Percentiles rank a stretch among this genome's conserved stretches.
Evolutionary conservation across 1,140 invertebrate genomes (phyloP).

Genomic region (Drosophila obscura): DNA sequence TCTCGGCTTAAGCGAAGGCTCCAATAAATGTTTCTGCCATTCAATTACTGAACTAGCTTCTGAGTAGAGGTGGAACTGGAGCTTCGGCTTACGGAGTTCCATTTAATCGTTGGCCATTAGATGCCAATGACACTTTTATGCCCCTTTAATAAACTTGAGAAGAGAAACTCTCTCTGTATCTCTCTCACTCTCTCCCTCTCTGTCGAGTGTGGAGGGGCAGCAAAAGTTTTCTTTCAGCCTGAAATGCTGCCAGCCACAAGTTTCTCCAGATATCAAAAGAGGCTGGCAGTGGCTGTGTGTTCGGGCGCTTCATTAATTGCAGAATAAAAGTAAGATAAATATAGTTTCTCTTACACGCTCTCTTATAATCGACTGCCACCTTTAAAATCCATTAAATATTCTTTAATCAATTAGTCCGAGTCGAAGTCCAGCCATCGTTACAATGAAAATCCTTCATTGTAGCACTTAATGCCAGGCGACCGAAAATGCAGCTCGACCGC

Average conservation of each 20-base stretch:
- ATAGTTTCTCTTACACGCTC: too few species aligned
- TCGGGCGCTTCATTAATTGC: too few species aligned
- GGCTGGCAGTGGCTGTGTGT: too few species aligned
- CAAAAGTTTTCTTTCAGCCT: slow-evolving; percentile 60
- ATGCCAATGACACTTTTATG: slow-evolving; percentile 81
- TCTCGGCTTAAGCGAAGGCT: too few species aligned
- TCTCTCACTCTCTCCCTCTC: background rate
- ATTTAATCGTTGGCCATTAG: slow-evolving; percentile 76
- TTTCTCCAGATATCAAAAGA: slow-evolving; percentile 1
- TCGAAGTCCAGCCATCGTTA: too few species aligned
- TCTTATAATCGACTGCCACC: too few species aligned
- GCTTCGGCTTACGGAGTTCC: slow-evolving; percentile 19
- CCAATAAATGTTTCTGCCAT: background rate
- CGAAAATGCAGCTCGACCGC: slow-evolving; percentile 40
- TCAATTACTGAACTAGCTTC: slow-evolving; percentile 18
- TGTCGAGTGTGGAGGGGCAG: background rate
- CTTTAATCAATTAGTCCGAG: too few species aligned
- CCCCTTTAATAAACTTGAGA: slow-evolving; percentile 80
- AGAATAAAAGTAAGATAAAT: too few species aligned
- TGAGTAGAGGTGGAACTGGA: background rate
- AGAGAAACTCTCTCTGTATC: slow-evolving; percentile 37
- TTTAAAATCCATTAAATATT: too few species aligned
- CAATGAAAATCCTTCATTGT: slow-evolving; percentile 41
- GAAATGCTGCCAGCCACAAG: slow-evolving; percentile 34
- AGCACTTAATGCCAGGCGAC: slow-evolving; percentile 39